phyloP scores from a whole-genome alignment of 2,888 invertebrate genomes.

The Lasius platythorax region DNA sequence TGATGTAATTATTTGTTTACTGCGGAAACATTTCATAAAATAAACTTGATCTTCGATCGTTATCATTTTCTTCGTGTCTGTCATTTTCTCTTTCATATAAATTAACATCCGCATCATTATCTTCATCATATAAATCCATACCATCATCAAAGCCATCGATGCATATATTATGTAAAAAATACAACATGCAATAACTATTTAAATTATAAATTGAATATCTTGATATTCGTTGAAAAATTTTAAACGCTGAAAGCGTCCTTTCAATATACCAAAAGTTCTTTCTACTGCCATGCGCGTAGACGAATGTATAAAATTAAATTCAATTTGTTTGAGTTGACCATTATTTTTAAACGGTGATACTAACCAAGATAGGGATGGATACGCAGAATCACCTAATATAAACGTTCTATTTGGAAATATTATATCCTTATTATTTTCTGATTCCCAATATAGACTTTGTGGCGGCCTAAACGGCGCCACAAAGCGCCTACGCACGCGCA shows the following conservation, averaged over 20 bases:
- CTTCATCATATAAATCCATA: neutral
- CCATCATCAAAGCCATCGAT: neutral
- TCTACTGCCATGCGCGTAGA: constrained; percentile 19
- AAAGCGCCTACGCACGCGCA: too few species aligned
- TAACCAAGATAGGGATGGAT: neutral
- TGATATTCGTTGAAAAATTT: constrained; percentile 10
- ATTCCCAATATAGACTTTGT: neutral
- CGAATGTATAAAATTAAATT: constrained; percentile 20
- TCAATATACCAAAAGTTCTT: neutral
- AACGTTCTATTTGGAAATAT: neutral
- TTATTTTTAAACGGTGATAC: constrained; percentile 15
- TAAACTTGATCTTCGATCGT: neutral
- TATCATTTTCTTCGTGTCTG: neutral
- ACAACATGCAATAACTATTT: neutral
- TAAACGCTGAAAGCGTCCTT: constrained; percentile 1
- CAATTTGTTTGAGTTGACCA: neutral
- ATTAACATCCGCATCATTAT: too few species aligned
- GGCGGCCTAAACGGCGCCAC: too few species aligned
- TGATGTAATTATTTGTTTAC: neutral
- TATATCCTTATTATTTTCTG: constrained; percentile 8
- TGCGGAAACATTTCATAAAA: neutral
- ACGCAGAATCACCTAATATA: constrained; percentile 11
- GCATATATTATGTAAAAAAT: constrained; percentile 10
- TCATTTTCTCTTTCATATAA: neutral
- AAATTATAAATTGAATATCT: neutral